Evolutionary conservation across 2,888 invertebrate species (phyloP).

Genomic region (Nudaria mundana): DNA sequence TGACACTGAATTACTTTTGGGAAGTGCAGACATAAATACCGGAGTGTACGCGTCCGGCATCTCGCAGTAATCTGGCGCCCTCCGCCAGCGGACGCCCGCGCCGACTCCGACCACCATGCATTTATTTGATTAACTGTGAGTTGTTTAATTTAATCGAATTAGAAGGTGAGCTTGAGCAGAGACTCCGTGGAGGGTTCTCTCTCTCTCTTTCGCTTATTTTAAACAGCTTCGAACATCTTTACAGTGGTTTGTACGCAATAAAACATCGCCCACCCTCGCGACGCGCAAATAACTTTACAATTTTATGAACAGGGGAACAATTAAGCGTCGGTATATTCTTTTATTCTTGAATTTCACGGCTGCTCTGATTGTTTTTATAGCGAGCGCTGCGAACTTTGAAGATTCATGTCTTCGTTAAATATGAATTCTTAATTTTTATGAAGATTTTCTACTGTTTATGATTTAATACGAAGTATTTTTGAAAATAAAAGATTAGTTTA

Average conservation of each 20-base stretch:
- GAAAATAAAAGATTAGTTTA: background rate
- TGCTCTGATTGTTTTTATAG: constrained; percentile 72
- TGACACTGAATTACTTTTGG: constrained; percentile 81
- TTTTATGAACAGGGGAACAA: constrained; percentile 81
- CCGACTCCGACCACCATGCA: constrained; percentile 70
- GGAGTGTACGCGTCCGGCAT: constrained; percentile 43
- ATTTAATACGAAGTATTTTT: constrained; percentile 45
- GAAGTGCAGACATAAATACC: constrained; percentile 80
- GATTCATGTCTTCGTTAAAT: constrained; percentile 75
- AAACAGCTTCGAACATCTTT: constrained; percentile 78
- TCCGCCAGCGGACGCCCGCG: too few species aligned
- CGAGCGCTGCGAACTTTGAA: constrained; percentile 47
- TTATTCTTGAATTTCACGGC: constrained; percentile 71
- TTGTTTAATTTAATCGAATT: constrained; percentile 82
- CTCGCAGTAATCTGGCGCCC: constrained; percentile 28
- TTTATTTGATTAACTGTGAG: constrained; percentile 82
- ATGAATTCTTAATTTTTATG: constrained; percentile 78
- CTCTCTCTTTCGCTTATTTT: constrained; percentile 72
- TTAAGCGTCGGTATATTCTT: constrained; percentile 74
- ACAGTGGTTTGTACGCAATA: constrained; percentile 79
- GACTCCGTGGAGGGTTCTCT: constrained; percentile 39
- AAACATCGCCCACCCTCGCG: constrained; percentile 75
- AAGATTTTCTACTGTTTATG: constrained; percentile 65
- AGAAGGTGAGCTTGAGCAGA: constrained; percentile 70
- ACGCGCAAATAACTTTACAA: constrained; percentile 76